Evolutionary conservation across 2,113 vertebrate genomes (phyloP), one percentile per base, ranked within the genome.

Genomic region (Heterotilapia buettikoferi): DNA sequence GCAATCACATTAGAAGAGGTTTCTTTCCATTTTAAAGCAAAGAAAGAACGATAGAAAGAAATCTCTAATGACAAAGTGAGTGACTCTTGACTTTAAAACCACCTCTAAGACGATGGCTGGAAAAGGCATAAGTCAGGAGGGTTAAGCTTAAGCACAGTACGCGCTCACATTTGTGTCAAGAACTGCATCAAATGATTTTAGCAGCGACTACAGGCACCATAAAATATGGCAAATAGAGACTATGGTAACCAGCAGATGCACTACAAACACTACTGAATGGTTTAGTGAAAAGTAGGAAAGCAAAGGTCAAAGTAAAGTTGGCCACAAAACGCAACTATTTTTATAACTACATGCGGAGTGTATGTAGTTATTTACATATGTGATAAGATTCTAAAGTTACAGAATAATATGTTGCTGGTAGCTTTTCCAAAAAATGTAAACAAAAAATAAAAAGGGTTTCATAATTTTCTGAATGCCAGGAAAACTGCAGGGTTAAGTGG

Each of bases 1-100:
- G 90, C 94, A 93, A 96, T 96, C 94, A 93, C 96, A 96, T 97
- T 91, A 92, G 93, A 91, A 91, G 91, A 92, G 89, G 88, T 81
- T 94, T 89, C 85, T 94, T 90, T 93, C 84, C 66, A 86, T 87
- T 91, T 92, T 89, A 80, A 88, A 82, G 53, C 13, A 16, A 82
- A 89, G 84, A 81, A 38, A 53, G 31, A 86, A 10, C 14, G 6
- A 57, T 6, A 53, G 40, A 81, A 92, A 93, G 92, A 95, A 90
- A 81, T 47, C 84, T 88, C 54, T 90, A 93, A 95, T 92, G 92
- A 87, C 47, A 86, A 93, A 92, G 92, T 92, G 90, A 79, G 87
- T 68, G 88, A 92, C 93, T 93, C 90, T 90, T 19, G 79, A 82
- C 92, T 96, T 93, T 93, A 91, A 94, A 95, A 90, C 85, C 90